Percentiles rank a stretch among this genome's conserved stretches.
Evolutionary conservation across 2,888 invertebrate species (phyloP).

Genomic region (Entomobrya proxima): DNA sequence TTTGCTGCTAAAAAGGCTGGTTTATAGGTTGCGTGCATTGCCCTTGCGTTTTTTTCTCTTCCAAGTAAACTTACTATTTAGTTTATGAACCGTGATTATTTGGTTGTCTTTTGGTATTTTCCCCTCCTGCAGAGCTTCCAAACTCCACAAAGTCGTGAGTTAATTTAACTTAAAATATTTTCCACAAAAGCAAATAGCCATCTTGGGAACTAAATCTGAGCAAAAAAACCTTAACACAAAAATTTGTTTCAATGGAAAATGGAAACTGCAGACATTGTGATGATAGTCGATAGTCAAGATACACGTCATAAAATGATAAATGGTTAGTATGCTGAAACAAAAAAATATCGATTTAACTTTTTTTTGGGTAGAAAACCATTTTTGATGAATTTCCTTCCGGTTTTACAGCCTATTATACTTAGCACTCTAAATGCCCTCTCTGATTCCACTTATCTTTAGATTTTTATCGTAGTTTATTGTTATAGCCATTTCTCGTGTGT

Average conservation of each 20-base stretch:
- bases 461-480: conserved; percentile 1
- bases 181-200: neutral
- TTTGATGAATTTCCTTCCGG: conserved; percentile 50
- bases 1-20: too few relatives aligned
- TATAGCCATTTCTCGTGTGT: neutral
- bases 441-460: neutral
- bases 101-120: too few relatives aligned
- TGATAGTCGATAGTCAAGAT: neutral
- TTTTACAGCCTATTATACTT: neutral
- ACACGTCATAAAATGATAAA: conserved; percentile 59
- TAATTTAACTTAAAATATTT: too few relatives aligned
- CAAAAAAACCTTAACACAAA: too few relatives aligned
- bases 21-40: too few relatives aligned
- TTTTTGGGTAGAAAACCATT: conserved; percentile 6
- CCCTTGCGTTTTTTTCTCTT: too few relatives aligned
- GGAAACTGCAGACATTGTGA: neutral
- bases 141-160: neutral
- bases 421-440: neutral
- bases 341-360: neutral
- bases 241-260: neutral
- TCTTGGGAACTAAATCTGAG: too few relatives aligned
- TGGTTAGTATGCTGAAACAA: conserved; percentile 40
- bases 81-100: too few relatives aligned
- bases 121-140: neutral
- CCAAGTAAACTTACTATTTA: too few relatives aligned